Evolutionary conservation across 2,888 invertebrate genomes (phyloP).

Genomic region (Blastobasis adustella): DNA sequence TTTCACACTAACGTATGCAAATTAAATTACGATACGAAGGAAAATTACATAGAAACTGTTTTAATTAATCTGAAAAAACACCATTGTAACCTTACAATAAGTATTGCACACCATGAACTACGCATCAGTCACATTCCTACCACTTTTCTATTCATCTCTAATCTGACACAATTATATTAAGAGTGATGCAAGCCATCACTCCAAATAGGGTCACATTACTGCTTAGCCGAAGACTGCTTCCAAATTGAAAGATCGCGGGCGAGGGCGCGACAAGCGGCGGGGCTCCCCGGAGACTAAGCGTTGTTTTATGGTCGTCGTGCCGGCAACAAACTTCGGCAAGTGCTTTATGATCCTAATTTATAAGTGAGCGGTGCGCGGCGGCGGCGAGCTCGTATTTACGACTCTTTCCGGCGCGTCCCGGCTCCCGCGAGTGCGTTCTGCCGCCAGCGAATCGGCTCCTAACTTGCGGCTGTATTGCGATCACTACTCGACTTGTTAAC

Average conservation of each 20-base stretch:
- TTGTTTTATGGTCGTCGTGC: conserved; percentile 70
- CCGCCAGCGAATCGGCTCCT: background rate
- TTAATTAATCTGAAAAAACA: too few species aligned
- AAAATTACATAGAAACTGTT: too few species aligned
- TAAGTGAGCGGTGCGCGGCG: conserved; percentile 70
- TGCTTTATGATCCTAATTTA: conserved; percentile 75
- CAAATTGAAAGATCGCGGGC: conserved; percentile 55
- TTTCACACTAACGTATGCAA: too few species aligned
- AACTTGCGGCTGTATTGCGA: background rate
- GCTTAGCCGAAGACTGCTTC: conserved; percentile 22
- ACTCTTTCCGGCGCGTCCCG: conserved; percentile 54
- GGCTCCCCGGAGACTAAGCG: conserved; percentile 55
- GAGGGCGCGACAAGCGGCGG: conserved; percentile 35
- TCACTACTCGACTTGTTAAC: too few species aligned
- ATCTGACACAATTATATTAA: too few species aligned
- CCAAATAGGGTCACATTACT: conserved; percentile 9
- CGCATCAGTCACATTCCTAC: too few species aligned
- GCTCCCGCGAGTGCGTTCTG: conserved; percentile 63
- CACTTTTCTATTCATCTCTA: too few species aligned
- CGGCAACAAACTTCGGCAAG: conserved; percentile 71
- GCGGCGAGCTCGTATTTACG: conserved; percentile 53
- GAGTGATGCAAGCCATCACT: conserved; percentile 1
- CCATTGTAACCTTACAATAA: too few species aligned
- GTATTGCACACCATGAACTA: too few species aligned
- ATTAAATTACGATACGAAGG: too few species aligned